phyloP scores from a whole-genome alignment of 2,113 vertebrate genomes.

The Mixornis gularis region DNA sequence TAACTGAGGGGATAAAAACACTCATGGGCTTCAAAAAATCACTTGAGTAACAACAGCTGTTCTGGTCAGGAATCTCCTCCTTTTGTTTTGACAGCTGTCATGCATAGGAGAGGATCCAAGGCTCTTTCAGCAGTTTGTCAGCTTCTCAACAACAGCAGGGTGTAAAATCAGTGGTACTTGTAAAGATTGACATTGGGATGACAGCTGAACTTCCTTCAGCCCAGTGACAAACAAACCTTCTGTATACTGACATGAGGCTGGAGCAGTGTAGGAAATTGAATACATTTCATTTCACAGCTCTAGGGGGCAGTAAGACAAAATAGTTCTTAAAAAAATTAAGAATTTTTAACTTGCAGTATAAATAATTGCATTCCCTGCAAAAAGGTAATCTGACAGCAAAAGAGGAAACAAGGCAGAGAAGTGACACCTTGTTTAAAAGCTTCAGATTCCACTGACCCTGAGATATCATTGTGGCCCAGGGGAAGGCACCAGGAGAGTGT shows the following conservation, averaged over 20 bases:
- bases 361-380: background rate
- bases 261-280: background rate
- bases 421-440: background rate
- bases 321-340: background rate
- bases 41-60: background rate
- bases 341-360: background rate
- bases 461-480: background rate
- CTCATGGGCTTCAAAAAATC: background rate
- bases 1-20: background rate
- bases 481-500: background rate
- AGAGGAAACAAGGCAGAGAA: background rate
- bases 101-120: background rate
- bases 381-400: background rate
- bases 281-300: background rate
- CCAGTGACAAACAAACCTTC: background rate
- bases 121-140: background rate
- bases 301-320: background rate
- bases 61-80: background rate
- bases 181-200: background rate
- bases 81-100: constrained; percentile 14
- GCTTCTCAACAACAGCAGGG: background rate
- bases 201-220: background rate
- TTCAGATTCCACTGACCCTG: background rate
- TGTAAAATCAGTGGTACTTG: background rate
- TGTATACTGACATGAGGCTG: background rate